Evolutionary conservation across 2,888 invertebrate species (phyloP).

Genomic region (Melieria crassipennis): DNA sequence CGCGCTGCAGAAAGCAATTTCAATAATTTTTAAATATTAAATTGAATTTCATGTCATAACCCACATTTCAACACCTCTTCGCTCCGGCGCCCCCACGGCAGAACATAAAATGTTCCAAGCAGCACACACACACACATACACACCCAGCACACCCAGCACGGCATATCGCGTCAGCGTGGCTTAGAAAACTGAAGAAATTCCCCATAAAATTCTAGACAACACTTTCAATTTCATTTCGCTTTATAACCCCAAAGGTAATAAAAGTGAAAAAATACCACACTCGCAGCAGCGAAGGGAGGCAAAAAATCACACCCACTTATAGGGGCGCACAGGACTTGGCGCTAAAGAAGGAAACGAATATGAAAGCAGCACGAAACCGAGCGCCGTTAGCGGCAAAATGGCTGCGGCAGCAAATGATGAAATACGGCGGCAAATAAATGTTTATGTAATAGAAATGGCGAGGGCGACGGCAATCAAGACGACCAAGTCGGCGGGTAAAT

Average conservation of each 20-base stretch:
- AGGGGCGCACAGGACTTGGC: too few relatives aligned
- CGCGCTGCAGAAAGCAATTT: constrained; percentile 19
- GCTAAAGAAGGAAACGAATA: too few relatives aligned
- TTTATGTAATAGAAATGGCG: too few relatives aligned
- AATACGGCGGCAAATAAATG: too few relatives aligned
- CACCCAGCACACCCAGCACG: background rate
- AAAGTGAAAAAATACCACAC: constrained; percentile 10
- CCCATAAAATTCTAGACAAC: constrained; percentile 35
- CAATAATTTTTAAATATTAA: constrained; percentile 37
- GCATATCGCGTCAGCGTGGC: too few relatives aligned
- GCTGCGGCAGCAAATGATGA: too few relatives aligned
- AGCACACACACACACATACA: background rate
- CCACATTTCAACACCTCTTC: constrained; percentile 28
- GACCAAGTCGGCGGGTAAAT: too few relatives aligned
- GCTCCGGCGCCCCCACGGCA: background rate
- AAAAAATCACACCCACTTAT: too few relatives aligned
- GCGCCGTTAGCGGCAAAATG: too few relatives aligned
- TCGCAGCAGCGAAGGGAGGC: too few relatives aligned
- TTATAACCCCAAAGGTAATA: constrained; percentile 47
- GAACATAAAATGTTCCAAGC: background rate
- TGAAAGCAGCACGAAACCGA: too few relatives aligned
- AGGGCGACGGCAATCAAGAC: too few relatives aligned
- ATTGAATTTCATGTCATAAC: constrained; percentile 34
- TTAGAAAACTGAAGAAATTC: background rate
- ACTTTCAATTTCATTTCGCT: constrained; percentile 41